Base-by-base conservation (phyloP, 2,888 invertebrate genomes). In the Rhamphomyia laevipes region DNA sequence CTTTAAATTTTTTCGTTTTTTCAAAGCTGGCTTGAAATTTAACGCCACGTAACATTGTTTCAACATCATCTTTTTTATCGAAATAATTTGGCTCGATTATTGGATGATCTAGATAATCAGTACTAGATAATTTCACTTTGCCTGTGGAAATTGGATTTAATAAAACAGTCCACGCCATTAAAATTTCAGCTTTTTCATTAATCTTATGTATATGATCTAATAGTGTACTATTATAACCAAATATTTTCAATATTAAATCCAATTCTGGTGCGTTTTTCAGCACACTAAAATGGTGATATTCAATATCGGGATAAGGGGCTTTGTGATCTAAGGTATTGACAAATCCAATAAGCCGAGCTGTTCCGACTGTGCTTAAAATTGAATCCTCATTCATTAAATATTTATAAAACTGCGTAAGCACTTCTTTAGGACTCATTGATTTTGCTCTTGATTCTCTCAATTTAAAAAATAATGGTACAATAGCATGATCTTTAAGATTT, bases 401-500 rank as follows among this genome's bases (percentile, higher is more conserved):
- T 16, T 72, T 49, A 40, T 58, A 61, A 1, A 59, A 47, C 3
- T 17, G 31, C 43, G 61, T 57, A 1, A 59, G 33, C 2, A 50
- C 7, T 2, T 55, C 49, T 13, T 46, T 51, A 10, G 15, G 11
- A 11, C 54, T 45, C 1, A 43, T 11, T n/a, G 52, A 38, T 5
- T 45, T 13, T 1, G 53, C 47, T 13, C 17, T 49, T 7, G 51
- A 48, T 2, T 48, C 52, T 2, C 74, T 72, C 57, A 76, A 68
- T 43, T 55, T 55, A 12, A 59, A 51, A n/a, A 57, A 46, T 5
- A 61, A 1, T 7, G 56, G 55, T 3, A 80, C 72, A 1, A 77
- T 80, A 37, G 82, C 77, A 63, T 88, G 87, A 60, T 88, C 87
- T 66, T 86, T 86, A 1, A 87, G 71, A 60, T 86, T 84, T 55